Base-by-base conservation (phyloP, 2,888 invertebrate species). In the Vannuccia rotundouncinata region DNA sequence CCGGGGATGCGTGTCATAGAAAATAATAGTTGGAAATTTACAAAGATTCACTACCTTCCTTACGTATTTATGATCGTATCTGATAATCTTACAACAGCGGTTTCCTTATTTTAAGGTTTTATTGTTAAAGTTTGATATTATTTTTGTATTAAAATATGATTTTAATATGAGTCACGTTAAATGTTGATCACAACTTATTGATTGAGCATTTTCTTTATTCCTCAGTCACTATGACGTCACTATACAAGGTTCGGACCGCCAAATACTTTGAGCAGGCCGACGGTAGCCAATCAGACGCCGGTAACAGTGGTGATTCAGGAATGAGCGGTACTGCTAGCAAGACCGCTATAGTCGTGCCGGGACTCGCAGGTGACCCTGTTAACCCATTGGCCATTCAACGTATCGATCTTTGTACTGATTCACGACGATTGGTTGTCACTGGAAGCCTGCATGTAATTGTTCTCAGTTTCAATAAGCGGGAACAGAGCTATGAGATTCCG, bases 211-310 rank as follows among this genome's bases (percentile, higher is more conserved):
- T 45, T 45, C 17, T 45, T 5, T 45, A 17, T 17, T 45, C 17
- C 17, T 27, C 22, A 66, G 66, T 66, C 2, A 66, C 66, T n/a
- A 66, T 66, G 66, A 66, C 66, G 91, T 93, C 96, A 85, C 91
- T 98, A 86, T 98, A 98, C 90, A 97, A 97, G 91, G 83, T 98
- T 86, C 98, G 97, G 91, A 96, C 96, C 87, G 93, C 94, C 84
- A 96, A 97, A 90, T 91, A 93, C 80, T 93, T 93, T 88, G 93
- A 93, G 87, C 91, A 45, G 45, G 45, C 45, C 17, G 45, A 5
- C 13, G 25, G 2, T 22, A 66, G 25, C 25, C 66, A 66, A 66
- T 66, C 66, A 66, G 66, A 66, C 22, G 22, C 66, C 22, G 66
- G 10, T 2, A 66, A 22, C 25, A 66, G 66, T 66, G 66, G 22